phyloP scores from a whole-genome alignment of 2,113 vertebrate genomes.

The Sminthopsis crassicaudata region DNA sequence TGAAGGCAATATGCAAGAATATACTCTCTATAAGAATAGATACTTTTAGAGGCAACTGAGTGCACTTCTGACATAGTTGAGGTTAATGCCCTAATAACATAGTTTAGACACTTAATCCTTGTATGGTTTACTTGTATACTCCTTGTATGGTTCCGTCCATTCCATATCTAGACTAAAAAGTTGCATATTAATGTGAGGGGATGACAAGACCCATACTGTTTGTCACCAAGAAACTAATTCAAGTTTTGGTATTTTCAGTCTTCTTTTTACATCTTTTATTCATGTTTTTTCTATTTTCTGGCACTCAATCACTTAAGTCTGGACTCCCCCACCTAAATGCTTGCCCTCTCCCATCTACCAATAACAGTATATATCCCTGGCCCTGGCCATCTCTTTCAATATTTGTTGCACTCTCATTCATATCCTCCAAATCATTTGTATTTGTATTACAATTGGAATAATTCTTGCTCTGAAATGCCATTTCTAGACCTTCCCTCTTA shows the following conservation, averaged over 20 bases:
- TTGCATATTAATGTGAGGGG: background rate
- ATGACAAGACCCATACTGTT: background rate
- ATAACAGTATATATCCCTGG: background rate
- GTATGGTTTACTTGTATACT: background rate
- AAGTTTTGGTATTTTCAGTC: background rate
- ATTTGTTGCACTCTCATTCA: background rate
- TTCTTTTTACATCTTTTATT: background rate
- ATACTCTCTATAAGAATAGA: background rate
- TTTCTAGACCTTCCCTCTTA: background rate
- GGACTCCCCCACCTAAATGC: background rate
- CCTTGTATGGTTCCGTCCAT: background rate
- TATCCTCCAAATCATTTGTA: background rate
- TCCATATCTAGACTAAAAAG: background rate
- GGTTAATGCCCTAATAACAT: background rate
- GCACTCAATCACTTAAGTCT: background rate
- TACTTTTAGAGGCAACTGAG: background rate
- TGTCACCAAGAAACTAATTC: background rate
- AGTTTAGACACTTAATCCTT: background rate
- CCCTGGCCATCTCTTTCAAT: background rate
- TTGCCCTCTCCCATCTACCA: background rate
- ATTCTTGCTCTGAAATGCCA: background rate
- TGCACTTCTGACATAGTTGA: background rate
- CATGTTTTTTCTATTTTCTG: background rate
- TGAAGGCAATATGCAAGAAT: background rate
- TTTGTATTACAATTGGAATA: background rate